Evolutionary conservation across 1,140 invertebrate species (phyloP).

Genomic region (Eufriesea mexicana): DNA sequence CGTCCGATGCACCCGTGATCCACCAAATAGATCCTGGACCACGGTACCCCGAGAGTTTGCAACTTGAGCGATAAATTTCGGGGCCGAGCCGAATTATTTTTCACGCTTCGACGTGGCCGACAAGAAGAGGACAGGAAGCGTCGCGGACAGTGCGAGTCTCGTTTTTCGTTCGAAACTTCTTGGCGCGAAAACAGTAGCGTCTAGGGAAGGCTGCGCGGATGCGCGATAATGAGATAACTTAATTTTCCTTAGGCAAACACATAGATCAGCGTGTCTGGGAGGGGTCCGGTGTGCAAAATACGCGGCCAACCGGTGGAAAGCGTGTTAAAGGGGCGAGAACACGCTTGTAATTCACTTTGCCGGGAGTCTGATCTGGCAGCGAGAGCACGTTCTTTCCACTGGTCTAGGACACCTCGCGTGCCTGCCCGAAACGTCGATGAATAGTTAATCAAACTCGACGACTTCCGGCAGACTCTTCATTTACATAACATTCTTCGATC

Average conservation of each 20-base stretch:
- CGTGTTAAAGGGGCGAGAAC: constrained; percentile 22
- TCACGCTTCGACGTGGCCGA: too few species aligned
- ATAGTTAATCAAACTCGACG: constrained; percentile 31
- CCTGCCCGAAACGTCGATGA: constrained; percentile 26
- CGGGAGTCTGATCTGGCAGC: constrained; percentile 26
- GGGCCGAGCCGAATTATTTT: too few species aligned
- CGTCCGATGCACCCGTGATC: too few species aligned
- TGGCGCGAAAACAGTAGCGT: constrained; percentile 61
- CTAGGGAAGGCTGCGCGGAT: constrained; percentile 15
- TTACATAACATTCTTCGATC: constrained; percentile 24
- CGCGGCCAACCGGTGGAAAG: constrained; percentile 49
- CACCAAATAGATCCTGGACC: too few species aligned
- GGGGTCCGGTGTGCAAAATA: constrained; percentile 54
- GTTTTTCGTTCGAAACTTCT: constrained; percentile 43
- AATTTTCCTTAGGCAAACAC: constrained; percentile 64
- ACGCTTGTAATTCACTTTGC: constrained; percentile 60
- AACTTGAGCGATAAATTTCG: too few species aligned
- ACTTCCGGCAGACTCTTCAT: constrained; percentile 10
- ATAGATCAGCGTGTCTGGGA: constrained; percentile 56
- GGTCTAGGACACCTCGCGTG: not conserved
- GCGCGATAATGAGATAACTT: constrained; percentile 68
- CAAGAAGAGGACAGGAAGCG: too few species aligned
- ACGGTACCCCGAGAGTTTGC: too few species aligned
- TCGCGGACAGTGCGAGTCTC: too few species aligned
- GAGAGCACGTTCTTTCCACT: not conserved